Percentiles rank a stretch among this genome's conserved stretches.
phyloP scores from a whole-genome alignment of 2,113 vertebrate species.

The Peromyscus maniculatus region DNA sequence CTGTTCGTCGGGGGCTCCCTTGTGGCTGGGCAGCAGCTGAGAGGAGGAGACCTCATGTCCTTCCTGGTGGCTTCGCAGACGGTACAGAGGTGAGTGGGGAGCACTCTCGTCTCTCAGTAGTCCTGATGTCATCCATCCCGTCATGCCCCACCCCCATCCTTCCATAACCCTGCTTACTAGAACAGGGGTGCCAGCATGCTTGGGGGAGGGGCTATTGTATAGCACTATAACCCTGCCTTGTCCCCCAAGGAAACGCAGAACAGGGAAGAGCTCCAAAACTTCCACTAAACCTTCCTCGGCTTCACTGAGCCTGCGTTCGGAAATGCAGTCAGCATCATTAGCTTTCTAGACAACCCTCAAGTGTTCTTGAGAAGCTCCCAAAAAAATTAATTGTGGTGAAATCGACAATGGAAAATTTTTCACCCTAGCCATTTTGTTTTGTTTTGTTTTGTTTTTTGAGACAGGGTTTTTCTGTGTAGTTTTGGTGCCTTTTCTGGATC shows the following conservation, averaged over 20 bases:
- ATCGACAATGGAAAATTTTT: no score
- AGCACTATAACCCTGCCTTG: neutral
- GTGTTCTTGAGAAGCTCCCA: neutral
- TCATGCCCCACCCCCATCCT: neutral
- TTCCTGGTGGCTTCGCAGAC: conserved; percentile 98
- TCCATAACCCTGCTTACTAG: neutral
- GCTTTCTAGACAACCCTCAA: neutral
- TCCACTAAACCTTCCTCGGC: no score
- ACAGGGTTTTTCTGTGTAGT: no score
- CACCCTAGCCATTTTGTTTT: no score
- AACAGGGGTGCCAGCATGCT: neutral
- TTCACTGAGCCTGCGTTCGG: neutral
- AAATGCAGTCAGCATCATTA: neutral
- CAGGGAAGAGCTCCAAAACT: neutral
- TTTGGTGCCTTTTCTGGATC: no score
- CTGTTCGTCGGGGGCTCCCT: conserved; percentile 96
- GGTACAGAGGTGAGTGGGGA: conserved; percentile 93
- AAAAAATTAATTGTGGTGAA: neutral
- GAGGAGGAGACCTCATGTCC: conserved; percentile 97
- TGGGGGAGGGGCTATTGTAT: neutral
- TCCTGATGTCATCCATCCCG: neutral
- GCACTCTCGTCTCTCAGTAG: rapidly evolving
- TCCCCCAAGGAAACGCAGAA: neutral
- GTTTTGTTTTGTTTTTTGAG: no score
- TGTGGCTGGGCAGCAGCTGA: conserved; percentile 93